Conservation (phyloP, 1,140 invertebrate genomes). For the Diorhabda carinulata region DNA sequence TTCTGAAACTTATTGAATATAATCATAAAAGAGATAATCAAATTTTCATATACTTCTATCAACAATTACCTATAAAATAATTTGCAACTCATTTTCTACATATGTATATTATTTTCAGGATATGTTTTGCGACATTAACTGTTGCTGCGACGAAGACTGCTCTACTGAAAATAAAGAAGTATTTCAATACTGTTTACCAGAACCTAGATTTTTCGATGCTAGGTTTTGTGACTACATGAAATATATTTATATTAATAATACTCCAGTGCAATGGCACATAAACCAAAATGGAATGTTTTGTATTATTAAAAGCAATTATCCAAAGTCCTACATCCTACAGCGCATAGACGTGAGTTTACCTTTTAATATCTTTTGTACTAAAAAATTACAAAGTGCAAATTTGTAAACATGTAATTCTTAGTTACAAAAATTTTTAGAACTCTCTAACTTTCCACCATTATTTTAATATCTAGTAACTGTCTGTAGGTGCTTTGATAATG, state of each 20-base stretch:
- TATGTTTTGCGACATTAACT: constrained; percentile 64
- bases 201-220: constrained; percentile 38
- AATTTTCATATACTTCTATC: no score
- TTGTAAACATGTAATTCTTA: no score
- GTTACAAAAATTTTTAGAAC: no score
- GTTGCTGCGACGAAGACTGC: constrained; percentile 73
- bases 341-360: constrained; percentile 34
- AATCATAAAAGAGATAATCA: no score
- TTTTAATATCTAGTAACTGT: no score
- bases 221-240: constrained; percentile 47
- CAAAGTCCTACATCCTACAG: constrained; percentile 42
- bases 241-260: constrained; percentile 50
- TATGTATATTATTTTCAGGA: constrained; percentile 6
- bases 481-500: no score
- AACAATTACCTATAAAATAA: no score
- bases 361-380: no score
- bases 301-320: constrained; percentile 56
- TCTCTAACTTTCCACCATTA: no score
- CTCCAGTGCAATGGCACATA: constrained; percentile 44
- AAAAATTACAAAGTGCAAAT: no score
- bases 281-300: constrained; percentile 56
- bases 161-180: constrained; percentile 51
- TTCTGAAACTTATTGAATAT: no score
- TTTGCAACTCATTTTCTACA: no score
- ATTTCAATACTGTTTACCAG: constrained; percentile 55